These are phyloP conservation scores for Onychomys arenicola DNA, from an alignment of 2,797 vertebrate genomes.

Conservation along the genomic window DNA sequence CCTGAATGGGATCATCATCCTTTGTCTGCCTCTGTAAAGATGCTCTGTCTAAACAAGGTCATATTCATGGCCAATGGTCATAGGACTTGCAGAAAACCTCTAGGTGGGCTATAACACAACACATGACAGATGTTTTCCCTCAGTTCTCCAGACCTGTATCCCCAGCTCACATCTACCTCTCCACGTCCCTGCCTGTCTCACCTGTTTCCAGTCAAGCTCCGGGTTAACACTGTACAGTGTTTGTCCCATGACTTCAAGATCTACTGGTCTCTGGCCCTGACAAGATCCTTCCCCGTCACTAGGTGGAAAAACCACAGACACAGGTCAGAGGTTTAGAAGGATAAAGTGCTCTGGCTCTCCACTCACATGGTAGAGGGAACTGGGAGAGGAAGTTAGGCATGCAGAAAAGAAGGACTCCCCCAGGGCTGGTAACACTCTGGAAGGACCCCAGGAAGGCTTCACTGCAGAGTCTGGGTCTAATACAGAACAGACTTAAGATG, in stretches of 20 bases:
- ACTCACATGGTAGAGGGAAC: not conserved
- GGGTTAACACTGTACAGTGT: not conserved
- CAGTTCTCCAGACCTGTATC: not conserved
- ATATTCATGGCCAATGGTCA: not conserved
- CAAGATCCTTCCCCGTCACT: not conserved
- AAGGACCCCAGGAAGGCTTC: not conserved
- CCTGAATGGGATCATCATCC: not conserved
- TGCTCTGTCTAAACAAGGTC: not conserved
- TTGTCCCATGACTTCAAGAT: not conserved
- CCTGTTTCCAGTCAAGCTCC: not conserved
- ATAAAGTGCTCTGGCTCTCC: not conserved
- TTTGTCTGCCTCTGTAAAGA: conserved; percentile 6
- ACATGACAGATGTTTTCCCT: not conserved
- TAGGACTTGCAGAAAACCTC: not conserved
- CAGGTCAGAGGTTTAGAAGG: not conserved
- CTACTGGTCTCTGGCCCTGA: not conserved
- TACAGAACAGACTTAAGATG: not conserved
- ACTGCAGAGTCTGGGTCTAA: not conserved
- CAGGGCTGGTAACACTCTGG: not conserved
- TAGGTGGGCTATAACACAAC: not conserved
- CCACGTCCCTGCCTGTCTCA: not conserved
- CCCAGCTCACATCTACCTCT: not conserved
- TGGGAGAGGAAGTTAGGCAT: rapidly evolving
- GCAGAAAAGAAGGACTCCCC: not conserved
- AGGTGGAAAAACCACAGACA: not conserved